These are phyloP conservation scores for Nebria ingens DNA, from an alignment of 1,140 invertebrate species.

Conservation along the genomic window DNA sequence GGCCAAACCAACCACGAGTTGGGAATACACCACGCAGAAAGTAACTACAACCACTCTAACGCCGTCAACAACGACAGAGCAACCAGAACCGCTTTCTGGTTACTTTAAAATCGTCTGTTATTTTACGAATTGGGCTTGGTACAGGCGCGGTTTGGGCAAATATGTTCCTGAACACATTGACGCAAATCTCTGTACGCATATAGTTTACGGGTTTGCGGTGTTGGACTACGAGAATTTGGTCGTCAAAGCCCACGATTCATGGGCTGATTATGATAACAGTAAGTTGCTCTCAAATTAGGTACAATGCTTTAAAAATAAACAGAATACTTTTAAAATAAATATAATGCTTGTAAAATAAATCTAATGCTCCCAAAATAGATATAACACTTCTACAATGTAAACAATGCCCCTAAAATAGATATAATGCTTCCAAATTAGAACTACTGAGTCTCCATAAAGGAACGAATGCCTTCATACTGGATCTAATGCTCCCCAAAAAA, in stretches of 20 bases:
- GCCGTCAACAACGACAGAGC: constrained; percentile 17
- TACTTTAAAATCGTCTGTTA: constrained; percentile 76
- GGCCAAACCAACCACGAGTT: background rate
- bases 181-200: constrained; percentile 76
- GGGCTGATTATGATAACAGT: constrained; percentile 82
- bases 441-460: no score
- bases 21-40: constrained; percentile 12
- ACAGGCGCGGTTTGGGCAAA: constrained; percentile 67
- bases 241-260: constrained; percentile 75
- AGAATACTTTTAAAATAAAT: background rate
- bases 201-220: constrained; percentile 86
- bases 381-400: background rate
- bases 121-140: constrained; percentile 93
- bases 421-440: no score
- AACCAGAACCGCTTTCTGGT: constrained; percentile 24
- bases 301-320: background rate
- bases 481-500: no score
- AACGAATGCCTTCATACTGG: no score
- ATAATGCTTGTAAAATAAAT: no score
- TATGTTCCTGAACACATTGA: constrained; percentile 79
- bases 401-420: no score
- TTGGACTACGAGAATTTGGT: constrained; percentile 65
- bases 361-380: background rate
- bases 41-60: constrained; percentile 13
- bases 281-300: constrained; percentile 30